Evolutionary conservation across 2,888 invertebrate species (phyloP).

Genomic region (Metellina segmentata): DNA sequence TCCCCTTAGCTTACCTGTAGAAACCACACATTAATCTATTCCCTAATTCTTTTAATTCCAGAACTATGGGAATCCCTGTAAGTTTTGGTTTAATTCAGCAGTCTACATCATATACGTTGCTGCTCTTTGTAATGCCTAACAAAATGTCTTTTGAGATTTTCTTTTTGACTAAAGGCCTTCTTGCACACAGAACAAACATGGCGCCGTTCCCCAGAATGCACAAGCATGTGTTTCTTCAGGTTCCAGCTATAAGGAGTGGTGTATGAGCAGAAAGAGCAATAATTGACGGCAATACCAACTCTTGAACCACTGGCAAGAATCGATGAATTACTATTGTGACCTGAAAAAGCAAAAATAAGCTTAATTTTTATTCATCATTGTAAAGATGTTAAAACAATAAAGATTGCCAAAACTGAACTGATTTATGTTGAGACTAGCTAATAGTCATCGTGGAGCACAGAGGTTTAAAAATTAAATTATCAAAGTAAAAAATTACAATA

Average conservation of each 20-base stretch:
- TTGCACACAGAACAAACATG: conserved; percentile 3
- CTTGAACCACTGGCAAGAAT: neutral
- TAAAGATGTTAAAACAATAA: neutral
- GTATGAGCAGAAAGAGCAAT: conserved; percentile 4
- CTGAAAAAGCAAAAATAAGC: neutral
- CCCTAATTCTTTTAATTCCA: no score
- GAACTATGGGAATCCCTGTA: no score
- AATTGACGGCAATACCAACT: neutral
- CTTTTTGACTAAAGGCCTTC: neutral
- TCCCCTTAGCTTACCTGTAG: no score
- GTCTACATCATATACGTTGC: no score
- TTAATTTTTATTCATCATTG: neutral
- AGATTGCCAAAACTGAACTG: neutral
- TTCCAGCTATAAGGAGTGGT: conserved; percentile 7
- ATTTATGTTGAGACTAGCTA: neutral
- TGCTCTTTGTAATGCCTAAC: no score
- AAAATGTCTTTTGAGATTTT: neutral
- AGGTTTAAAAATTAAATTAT: no score
- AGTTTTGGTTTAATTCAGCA: no score
- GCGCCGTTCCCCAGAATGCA: conserved; percentile 16
- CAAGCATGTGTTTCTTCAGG: conserved; percentile 17
- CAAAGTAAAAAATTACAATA: no score
- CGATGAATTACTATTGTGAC: neutral
- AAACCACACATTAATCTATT: no score
- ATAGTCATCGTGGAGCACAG: no score